Percentiles rank a stretch among this genome's conserved stretches.
Conservation (phyloP, 2,797 vertebrate genomes). For the Melanogrammus aeglefinus region DNA sequence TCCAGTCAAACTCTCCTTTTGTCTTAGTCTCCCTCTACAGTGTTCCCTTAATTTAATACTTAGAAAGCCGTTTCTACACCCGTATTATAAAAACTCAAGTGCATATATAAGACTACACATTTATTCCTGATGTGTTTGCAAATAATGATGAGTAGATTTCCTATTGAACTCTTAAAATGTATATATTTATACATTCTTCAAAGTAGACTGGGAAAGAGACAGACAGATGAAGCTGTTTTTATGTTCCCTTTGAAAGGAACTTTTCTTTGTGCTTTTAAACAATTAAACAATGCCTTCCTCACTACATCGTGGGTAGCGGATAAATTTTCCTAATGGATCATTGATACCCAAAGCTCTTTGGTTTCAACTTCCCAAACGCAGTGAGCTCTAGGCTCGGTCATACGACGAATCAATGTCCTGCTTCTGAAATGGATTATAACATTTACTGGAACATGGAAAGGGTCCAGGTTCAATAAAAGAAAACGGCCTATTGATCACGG, state of each 20-base stretch:
- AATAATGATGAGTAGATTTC: constrained; percentile 18
- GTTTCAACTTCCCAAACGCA: constrained; percentile 28
- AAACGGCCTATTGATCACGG: not conserved
- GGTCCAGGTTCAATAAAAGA: not conserved
- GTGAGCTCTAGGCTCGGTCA: not conserved
- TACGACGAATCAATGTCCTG: not conserved
- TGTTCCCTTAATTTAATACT: not conserved
- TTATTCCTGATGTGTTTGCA: constrained; percentile 18
- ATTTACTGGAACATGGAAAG: not conserved
- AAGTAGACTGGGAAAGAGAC: constrained; percentile 36
- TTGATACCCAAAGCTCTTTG: not conserved
- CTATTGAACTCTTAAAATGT: not conserved
- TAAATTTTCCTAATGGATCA: constrained; percentile 8
- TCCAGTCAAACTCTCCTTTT: not conserved
- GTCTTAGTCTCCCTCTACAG: not conserved
- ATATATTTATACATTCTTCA: constrained; percentile 25
- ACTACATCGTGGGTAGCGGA: constrained; percentile 7
- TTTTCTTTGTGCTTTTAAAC: not conserved
- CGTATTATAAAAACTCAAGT: not conserved
- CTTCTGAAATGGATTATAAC: not conserved
- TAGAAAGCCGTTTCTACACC: not conserved
- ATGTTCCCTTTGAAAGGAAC: constrained; percentile 23
- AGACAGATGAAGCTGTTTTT: constrained; percentile 1
- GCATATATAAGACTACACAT: constrained; percentile 2
- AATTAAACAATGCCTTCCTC: constrained; percentile 1